Conservation (phyloP, 2,888 invertebrate genomes). For the Metopia argyrocephala region DNA sequence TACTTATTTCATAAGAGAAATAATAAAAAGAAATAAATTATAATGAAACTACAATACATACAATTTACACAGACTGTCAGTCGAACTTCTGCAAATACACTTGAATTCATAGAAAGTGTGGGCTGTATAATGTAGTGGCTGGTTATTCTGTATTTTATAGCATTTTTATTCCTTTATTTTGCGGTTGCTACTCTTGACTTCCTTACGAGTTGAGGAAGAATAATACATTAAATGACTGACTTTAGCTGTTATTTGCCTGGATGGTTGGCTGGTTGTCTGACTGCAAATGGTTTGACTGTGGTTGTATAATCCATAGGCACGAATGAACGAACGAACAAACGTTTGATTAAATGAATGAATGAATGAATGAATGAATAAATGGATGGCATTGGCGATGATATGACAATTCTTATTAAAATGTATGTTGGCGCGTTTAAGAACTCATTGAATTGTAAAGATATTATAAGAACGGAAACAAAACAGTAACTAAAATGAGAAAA, state of each 20-base stretch:
- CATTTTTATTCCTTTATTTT: slow-evolving; percentile 39
- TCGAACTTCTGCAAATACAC: neutral
- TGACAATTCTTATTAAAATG: slow-evolving; percentile 55
- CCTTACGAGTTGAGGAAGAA: slow-evolving; percentile 28
- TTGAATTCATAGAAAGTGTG: slow-evolving; percentile 1
- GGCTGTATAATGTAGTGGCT: slow-evolving; percentile 53
- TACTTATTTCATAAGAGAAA: slow-evolving; percentile 32
- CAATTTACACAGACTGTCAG: neutral
- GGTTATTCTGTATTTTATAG: slow-evolving; percentile 46
- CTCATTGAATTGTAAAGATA: slow-evolving; percentile 67
- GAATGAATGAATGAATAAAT: slow-evolving; percentile 38
- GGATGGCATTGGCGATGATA: slow-evolving; percentile 51
- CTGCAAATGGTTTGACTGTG: neutral
- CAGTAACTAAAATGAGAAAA: slow-evolving; percentile 57
- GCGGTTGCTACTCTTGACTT: slow-evolving; percentile 47
- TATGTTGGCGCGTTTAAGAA: slow-evolving; percentile 59
- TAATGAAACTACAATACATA: slow-evolving; percentile 18
- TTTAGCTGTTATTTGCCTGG: slow-evolving; percentile 37
- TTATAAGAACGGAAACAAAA: slow-evolving; percentile 61
- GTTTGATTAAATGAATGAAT: slow-evolving; percentile 14
- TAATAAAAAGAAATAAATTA: slow-evolving; percentile 4
- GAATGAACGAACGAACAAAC: neutral
- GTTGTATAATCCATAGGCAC: neutral
- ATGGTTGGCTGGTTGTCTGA: slow-evolving; percentile 2
- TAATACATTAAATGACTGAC: slow-evolving; percentile 47